A percentile compares a stretch with the other conserved stretches of the same genome.
Conservation (phyloP, 2,797 vertebrate species). For the Gouania willdenowi region DNA sequence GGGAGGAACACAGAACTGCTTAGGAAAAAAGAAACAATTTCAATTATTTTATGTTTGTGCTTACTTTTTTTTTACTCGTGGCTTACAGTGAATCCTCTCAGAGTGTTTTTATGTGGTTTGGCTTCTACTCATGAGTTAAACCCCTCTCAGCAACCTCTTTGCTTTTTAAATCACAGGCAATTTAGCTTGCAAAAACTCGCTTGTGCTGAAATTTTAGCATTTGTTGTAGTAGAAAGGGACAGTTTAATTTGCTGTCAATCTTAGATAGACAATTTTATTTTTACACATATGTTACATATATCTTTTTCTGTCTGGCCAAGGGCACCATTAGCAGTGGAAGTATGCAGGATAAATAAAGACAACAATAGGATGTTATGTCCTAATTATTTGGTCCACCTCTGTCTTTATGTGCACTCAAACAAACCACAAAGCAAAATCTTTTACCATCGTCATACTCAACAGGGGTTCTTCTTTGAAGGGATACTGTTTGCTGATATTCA, state of each 20-base stretch:
- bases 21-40: slow-evolving; percentile 3
- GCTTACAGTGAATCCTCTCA: neutral
- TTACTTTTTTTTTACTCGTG: slow-evolving; percentile 2
- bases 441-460: too few relatives aligned
- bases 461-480: too few relatives aligned
- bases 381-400: neutral
- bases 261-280: neutral
- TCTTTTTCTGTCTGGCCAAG: neutral
- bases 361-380: neutral
- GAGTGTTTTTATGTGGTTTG: neutral
- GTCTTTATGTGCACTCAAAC: too few relatives aligned
- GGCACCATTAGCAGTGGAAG: neutral
- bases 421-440: too few relatives aligned
- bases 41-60: neutral
- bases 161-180: neutral
- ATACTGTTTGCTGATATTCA: too few relatives aligned
- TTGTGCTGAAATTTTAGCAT: neutral
- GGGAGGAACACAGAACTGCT: neutral
- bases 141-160: neutral
- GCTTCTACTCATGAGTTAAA: slow-evolving; percentile 16
- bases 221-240: neutral
- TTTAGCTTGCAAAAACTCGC: slow-evolving; percentile 5
- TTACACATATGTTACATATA: neutral
- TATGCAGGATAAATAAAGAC: neutral
- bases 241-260: too few relatives aligned